phyloP scores from a whole-genome alignment of 2,797 vertebrate genomes.

The Sebastes aleutianus region DNA sequence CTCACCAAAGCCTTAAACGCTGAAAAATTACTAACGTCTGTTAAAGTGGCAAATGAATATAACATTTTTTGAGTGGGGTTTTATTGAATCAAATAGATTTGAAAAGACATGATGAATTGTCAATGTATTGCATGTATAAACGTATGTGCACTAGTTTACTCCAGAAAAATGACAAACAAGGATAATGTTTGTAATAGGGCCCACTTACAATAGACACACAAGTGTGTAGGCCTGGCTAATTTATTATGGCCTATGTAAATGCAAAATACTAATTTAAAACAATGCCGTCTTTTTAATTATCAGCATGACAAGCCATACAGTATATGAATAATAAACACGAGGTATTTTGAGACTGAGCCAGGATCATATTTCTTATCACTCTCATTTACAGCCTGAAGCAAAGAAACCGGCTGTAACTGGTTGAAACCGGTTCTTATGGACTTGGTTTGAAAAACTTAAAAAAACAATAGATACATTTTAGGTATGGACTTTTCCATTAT shows the following conservation, averaged over 20 bases:
- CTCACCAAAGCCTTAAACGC: background rate
- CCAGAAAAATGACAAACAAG: background rate
- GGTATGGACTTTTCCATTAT: background rate
- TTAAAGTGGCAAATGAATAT: background rate
- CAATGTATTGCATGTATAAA: background rate
- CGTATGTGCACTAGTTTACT: background rate
- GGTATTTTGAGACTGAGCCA: background rate
- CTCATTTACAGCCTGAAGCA: constrained; percentile 23
- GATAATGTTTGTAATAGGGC: background rate
- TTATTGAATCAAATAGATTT: background rate
- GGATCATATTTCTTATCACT: constrained; percentile 31
- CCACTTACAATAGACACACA: background rate
- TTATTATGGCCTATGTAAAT: background rate
- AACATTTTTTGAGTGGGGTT: background rate
- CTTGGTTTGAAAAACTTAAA: background rate
- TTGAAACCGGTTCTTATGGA: constrained; percentile 16
- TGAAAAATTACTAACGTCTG: background rate
- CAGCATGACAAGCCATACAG: background rate
- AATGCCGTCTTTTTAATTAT: background rate
- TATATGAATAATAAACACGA: background rate
- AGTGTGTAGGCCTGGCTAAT: background rate
- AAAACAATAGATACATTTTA: background rate
- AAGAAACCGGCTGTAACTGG: constrained; percentile 23
- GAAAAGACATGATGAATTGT: background rate
- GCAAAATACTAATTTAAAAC: background rate